Evolutionary conservation across 2,113 vertebrate species (phyloP).

Genomic region (Pogonocichla stellata): DNA sequence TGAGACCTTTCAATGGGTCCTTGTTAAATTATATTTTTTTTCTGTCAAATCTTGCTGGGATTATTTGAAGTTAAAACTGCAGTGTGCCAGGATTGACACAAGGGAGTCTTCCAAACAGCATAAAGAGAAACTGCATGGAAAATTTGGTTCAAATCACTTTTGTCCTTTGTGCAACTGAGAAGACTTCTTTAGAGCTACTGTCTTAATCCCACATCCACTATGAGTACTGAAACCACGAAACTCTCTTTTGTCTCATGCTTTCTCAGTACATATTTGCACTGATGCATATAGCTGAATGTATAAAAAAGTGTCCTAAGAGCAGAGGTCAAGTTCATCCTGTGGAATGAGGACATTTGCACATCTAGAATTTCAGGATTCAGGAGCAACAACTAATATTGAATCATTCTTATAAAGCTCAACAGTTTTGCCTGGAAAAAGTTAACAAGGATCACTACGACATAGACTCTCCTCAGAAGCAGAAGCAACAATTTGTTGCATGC

Average conservation of each 20-base stretch:
- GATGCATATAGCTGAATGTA: background rate
- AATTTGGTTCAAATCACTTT: background rate
- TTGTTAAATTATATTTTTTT: background rate
- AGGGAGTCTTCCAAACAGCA: background rate
- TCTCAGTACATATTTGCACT: background rate
- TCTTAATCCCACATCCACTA: background rate
- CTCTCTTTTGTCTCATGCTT: background rate
- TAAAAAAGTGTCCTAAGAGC: background rate
- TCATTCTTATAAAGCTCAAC: background rate
- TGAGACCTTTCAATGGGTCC: background rate
- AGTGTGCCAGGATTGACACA: background rate
- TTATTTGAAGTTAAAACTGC: background rate
- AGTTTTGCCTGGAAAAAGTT: background rate
- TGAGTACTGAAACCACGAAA: background rate
- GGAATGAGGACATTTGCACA: background rate
- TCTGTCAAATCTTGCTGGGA: background rate
- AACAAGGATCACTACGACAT: background rate
- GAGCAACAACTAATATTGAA: background rate
- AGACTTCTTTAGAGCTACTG: background rate
- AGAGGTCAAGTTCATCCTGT: background rate
- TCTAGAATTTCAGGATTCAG: background rate
- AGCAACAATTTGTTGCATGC: background rate
- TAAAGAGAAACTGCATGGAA: background rate
- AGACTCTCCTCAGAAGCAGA: background rate
- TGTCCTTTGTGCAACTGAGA: background rate